These are phyloP conservation scores for Zosterops lateralis DNA, from an alignment of 2,113 vertebrate genomes.

Conservation along the genomic window DNA sequence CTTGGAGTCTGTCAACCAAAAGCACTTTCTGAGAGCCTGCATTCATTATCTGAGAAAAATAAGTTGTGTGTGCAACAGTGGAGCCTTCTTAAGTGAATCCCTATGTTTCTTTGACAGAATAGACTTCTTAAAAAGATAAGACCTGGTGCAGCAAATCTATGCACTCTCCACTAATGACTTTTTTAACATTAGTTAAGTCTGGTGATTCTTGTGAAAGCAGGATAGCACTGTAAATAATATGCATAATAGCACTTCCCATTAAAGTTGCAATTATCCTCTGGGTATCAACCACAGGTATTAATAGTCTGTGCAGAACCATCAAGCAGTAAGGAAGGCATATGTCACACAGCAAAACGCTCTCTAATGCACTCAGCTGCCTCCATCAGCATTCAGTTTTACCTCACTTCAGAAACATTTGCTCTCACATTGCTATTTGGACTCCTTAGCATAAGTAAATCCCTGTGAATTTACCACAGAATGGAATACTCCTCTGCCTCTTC, in stretches of 20 bases:
- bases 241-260: not conserved
- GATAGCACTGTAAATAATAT: not conserved
- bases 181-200: not conserved
- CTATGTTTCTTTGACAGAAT: not conserved
- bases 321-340: not conserved
- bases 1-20: not conserved
- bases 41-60: slow-evolving; percentile 41
- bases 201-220: not conserved
- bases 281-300: not conserved
- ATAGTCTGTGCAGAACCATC: not conserved
- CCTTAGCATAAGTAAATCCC: not conserved
- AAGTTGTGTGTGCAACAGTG: not conserved
- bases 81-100: slow-evolving; percentile 57
- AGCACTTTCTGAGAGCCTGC: slow-evolving; percentile 23
- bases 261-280: not conserved
- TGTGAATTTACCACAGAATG: not conserved
- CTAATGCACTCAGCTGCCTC: not conserved
- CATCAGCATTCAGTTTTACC: not conserved
- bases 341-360: not conserved
- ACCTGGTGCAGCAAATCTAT: not conserved
- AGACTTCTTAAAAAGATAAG: not conserved
- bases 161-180: not conserved
- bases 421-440: not conserved
- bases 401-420: not conserved
- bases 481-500: not conserved